Evolutionary conservation across 2,888 invertebrate genomes (phyloP).

Genomic region (Chromoteleia sp.): DNA sequence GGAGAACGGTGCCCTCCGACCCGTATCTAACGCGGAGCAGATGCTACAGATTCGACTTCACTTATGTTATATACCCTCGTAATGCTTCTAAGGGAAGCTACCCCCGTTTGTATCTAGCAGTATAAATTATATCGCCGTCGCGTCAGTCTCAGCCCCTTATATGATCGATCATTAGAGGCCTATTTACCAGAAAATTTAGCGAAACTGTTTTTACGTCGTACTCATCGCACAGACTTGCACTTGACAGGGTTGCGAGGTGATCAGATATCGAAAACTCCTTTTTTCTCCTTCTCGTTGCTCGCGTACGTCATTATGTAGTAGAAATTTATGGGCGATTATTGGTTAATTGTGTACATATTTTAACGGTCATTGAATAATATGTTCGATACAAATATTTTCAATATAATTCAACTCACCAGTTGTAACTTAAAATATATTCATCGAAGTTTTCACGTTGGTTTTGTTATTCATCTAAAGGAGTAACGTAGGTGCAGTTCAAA

Average conservation of each 20-base stretch:
- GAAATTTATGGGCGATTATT: too few relatives aligned
- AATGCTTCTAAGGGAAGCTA: slow-evolving; percentile 80
- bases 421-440: too few relatives aligned
- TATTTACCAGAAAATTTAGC: slow-evolving; percentile 83
- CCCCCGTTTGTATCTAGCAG: slow-evolving; percentile 81
- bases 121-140: slow-evolving; percentile 84
- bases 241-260: slow-evolving; percentile 56
- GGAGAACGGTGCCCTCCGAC: slow-evolving; percentile 82
- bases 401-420: too few relatives aligned
- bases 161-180: slow-evolving; percentile 84
- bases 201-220: slow-evolving; percentile 76
- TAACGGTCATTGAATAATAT: too few relatives aligned
- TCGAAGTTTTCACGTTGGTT: too few relatives aligned
- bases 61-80: slow-evolving; percentile 70
- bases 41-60: slow-evolving; percentile 79
- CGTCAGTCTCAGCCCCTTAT: slow-evolving; percentile 82
- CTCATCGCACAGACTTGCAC: slow-evolving; percentile 58
- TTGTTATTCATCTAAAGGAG: too few relatives aligned
- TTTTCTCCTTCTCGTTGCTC: neutral
- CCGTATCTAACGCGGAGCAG: slow-evolving; percentile 84
- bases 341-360: too few relatives aligned
- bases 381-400: too few relatives aligned
- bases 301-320: too few relatives aligned
- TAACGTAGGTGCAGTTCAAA: too few relatives aligned
- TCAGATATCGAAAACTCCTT: neutral